These are phyloP conservation scores for Sisyra nigra DNA, from an alignment of 2,888 invertebrate species.

Conservation along the genomic window DNA sequence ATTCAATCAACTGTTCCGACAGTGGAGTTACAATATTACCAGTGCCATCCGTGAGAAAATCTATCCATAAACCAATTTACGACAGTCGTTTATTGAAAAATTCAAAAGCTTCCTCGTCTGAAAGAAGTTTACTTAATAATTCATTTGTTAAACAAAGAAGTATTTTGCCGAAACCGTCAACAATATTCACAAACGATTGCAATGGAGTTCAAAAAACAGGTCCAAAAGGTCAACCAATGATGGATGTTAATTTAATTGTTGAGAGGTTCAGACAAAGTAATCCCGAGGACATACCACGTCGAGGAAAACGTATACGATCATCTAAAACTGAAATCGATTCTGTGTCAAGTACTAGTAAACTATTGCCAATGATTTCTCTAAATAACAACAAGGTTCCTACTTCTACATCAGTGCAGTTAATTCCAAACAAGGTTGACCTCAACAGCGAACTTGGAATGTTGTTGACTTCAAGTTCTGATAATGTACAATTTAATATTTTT, in stretches of 20 bases:
- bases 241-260: slow-evolving; percentile 68
- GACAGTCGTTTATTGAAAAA: background rate
- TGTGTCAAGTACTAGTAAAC: slow-evolving; percentile 8
- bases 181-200: background rate
- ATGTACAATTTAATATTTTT: slow-evolving; percentile 18
- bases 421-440: slow-evolving; percentile 17
- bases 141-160: slow-evolving; percentile 15
- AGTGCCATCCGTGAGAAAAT: background rate
- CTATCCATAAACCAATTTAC: background rate
- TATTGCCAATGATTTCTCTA: background rate
- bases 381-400: background rate
- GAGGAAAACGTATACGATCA: slow-evolving; percentile 45
- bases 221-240: slow-evolving; percentile 33
- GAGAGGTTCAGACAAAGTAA: slow-evolving; percentile 44
- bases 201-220: slow-evolving; percentile 7
- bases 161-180: slow-evolving; percentile 26
- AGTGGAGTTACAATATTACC: slow-evolving; percentile 7
- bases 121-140: slow-evolving; percentile 2
- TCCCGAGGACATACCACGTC: slow-evolving; percentile 53
- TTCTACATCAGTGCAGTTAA: slow-evolving; percentile 5
- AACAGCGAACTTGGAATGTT: slow-evolving; percentile 23
- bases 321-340: slow-evolving; percentile 21
- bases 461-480: slow-evolving; percentile 20
- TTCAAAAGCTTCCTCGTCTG: background rate
- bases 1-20: background rate